Evolutionary conservation across 2,113 vertebrate species (phyloP).

Genomic region (Pleuronectes platessa): DNA sequence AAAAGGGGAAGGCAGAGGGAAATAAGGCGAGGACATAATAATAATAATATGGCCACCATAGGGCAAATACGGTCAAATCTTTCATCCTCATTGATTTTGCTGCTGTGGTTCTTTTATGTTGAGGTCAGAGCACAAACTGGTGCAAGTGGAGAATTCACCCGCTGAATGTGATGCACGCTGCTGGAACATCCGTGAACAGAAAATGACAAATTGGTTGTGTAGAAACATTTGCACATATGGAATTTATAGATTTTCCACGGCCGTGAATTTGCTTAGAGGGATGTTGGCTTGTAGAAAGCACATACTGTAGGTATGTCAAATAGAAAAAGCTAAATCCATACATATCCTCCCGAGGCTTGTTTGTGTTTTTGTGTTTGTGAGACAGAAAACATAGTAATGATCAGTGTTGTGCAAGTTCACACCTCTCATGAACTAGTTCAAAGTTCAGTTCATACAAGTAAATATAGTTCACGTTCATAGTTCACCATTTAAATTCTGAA

Average conservation of each 20-base stretch:
- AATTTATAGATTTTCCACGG: neutral
- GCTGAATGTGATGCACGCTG: neutral
- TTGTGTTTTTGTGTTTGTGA: neutral
- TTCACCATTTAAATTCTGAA: too few species aligned
- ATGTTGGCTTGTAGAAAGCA: too few species aligned
- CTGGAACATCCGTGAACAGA: neutral
- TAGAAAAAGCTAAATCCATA: neutral
- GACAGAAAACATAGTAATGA: neutral
- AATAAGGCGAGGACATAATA: neutral
- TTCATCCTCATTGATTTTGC: slow-evolving; percentile 47
- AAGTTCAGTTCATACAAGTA: too few species aligned
- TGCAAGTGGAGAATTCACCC: slow-evolving; percentile 1
- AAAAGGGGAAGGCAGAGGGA: slow-evolving; percentile 1
- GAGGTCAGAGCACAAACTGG: slow-evolving; percentile 34
- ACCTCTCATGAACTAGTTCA: too few species aligned
- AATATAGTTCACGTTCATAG: too few species aligned
- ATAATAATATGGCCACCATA: slow-evolving; percentile 30
- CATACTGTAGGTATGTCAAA: too few species aligned
- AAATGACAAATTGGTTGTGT: neutral
- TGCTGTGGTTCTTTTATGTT: slow-evolving; percentile 19
- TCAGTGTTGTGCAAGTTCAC: too few species aligned
- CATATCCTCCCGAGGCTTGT: neutral
- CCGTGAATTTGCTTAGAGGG: too few species aligned
- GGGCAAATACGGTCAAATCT: slow-evolving; percentile 23
- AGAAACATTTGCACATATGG: neutral